Evolutionary conservation across 2,888 invertebrate genomes (phyloP).

Genomic region (Apodemia mormo): DNA sequence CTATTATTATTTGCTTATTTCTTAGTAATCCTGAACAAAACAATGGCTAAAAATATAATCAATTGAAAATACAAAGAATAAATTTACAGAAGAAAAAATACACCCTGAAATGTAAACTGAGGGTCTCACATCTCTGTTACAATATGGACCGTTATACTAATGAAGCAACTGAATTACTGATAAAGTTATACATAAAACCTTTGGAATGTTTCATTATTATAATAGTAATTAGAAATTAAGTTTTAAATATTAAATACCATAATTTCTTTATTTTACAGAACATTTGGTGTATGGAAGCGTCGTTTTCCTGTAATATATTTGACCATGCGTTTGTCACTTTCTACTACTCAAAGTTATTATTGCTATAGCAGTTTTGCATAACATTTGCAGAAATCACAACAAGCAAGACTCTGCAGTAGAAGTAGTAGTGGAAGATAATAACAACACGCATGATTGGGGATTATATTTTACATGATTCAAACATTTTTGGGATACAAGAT

Average conservation of each 20-base stretch:
- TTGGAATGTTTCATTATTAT: too few species aligned
- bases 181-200: too few species aligned
- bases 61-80: too few species aligned
- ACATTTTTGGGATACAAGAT: neutral
- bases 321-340: slow-evolving; percentile 13
- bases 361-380: slow-evolving; percentile 18
- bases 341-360: slow-evolving; percentile 1
- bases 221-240: too few species aligned
- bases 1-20: too few species aligned
- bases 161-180: too few species aligned
- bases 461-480: neutral
- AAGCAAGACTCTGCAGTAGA: slow-evolving; percentile 3
- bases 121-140: too few species aligned
- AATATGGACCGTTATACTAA: too few species aligned
- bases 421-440: neutral
- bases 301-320: slow-evolving; percentile 18
- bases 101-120: too few species aligned
- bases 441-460: neutral
- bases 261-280: neutral
- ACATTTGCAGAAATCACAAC: slow-evolving; percentile 19
- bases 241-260: neutral
- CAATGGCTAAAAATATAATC: too few species aligned
- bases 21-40: too few species aligned
- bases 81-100: too few species aligned
- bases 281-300: slow-evolving; percentile 16